Percentiles rank a stretch among this genome's conserved stretches.
These are phyloP conservation scores for Pygmarrhopalites habei DNA, from an alignment of 1,140 invertebrate genomes.

Conservation along the genomic window DNA sequence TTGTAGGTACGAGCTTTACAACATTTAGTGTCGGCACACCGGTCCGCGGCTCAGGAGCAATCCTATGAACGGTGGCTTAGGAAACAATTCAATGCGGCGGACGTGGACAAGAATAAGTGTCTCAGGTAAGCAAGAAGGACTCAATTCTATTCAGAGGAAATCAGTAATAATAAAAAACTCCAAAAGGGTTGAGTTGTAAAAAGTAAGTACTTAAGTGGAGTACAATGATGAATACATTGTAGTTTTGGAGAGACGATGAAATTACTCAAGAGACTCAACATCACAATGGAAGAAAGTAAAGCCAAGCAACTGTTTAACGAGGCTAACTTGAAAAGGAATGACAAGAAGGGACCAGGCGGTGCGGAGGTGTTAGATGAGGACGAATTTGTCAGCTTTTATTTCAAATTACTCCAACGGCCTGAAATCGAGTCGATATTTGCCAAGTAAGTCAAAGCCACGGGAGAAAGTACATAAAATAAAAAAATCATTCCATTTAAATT, in stretches of 20 bases:
- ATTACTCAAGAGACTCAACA: conserved; percentile 47
- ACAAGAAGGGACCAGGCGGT: conserved; percentile 41
- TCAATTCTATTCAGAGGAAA: no score
- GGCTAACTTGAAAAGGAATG: conserved; percentile 48
- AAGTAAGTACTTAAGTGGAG: no score
- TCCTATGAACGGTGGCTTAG: conserved; percentile 45
- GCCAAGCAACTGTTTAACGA: conserved; percentile 46
- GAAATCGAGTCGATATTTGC: conserved; percentile 51
- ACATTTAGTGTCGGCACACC: conserved; percentile 28
- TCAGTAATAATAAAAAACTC: no score
- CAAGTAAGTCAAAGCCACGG: conserved; percentile 46
- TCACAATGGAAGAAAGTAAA: conserved; percentile 43
- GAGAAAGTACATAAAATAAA: conserved; percentile 11
- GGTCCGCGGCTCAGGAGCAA: conserved; percentile 28
- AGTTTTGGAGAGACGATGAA: conserved; percentile 46
- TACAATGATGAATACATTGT: no score
- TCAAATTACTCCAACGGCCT: conserved; percentile 47
- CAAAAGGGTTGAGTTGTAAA: no score
- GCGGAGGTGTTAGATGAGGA: conserved; percentile 48
- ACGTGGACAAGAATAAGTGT: conserved; percentile 46
- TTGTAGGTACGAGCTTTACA: conserved; percentile 32
- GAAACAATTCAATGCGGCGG: conserved; percentile 47
- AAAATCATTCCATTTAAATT: neutral
- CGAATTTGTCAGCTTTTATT: conserved; percentile 54
- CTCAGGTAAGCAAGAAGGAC: no score